Evolutionary conservation across 2,797 vertebrate species (phyloP), one percentile per base, ranked within the genome.

Genomic region (Lateolabrax maculatus): DNA sequence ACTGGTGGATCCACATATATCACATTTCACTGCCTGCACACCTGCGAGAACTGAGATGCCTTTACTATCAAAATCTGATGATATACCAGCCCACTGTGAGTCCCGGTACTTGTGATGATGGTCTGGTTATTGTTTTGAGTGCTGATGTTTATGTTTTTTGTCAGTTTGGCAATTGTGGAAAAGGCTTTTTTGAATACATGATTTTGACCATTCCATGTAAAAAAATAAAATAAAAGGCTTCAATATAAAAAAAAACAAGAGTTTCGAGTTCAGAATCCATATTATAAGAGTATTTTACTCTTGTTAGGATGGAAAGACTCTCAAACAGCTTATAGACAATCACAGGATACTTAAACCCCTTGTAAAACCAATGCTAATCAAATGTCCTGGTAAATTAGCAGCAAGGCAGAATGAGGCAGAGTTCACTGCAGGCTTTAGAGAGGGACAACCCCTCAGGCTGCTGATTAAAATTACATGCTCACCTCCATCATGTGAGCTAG

Each of bases 1-100:
- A 85, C 70, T 41, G 10, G 31, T 39, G 25, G 70, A 68, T 75
- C 46, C 23, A 64, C 12, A 1, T 63, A 55, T 75, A 79, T 73
- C n/a, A 67, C 44, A 62, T 69, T 66, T 78, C 41, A 46, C n/a
- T 18, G 10, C 67, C 39, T 72, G 23, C 62, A 44, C 61, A 69
- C 72, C n/a, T 27, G 56, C 43, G 9, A 34, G 53, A 36, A 46
- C 46, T 75, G n/a, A 37, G 23, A 64, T 69, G 58, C 41, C 34
- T 83, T 43, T 9, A 29, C 0, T 18, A 7, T 27, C 9, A 64
- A 55, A 15, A n/a, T 19, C 29, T 53, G 55, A 69, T 48, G 49
- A 70, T 44, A 61, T 55, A 4, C 46, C 23, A 27, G 44, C 43
- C 65, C 39, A 44, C 11, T 27, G 55, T 7, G 48, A 73, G 51